Evolutionary conservation across 30 jellyfish, hydroid and myxozoan genomes (phyloP).

Genomic region (Aurelia sp.): DNA sequence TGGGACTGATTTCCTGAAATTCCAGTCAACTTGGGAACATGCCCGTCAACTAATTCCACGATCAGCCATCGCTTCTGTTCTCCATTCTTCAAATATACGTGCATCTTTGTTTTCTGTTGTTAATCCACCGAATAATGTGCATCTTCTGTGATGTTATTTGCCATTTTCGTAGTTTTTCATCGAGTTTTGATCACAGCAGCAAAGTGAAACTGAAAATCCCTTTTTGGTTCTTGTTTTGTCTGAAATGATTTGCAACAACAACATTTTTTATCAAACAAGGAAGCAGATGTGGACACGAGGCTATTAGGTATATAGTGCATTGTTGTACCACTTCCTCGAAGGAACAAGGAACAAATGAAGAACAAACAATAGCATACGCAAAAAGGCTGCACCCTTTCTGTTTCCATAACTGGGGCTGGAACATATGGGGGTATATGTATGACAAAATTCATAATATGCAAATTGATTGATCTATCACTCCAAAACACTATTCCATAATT

Average conservation of each 20-base stretch:
- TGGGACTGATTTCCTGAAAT: conserved; percentile 47
- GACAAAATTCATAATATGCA: no score
- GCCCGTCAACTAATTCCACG: conserved; percentile 84
- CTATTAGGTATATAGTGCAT: no score
- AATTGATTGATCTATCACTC: no score
- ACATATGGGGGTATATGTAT: no score
- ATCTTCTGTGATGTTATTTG: neutral
- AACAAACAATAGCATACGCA: neutral
- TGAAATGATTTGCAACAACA: neutral
- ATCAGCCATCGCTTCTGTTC: conserved; percentile 66
- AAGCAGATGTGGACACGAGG: neutral
- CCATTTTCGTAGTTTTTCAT: neutral
- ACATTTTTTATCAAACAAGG: neutral
- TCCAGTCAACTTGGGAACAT: conserved; percentile 83
- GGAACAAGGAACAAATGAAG: no score
- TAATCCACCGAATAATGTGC: neutral
- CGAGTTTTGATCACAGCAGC: neutral
- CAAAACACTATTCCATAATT: no score
- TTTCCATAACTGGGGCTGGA: no score
- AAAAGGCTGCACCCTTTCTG: neutral
- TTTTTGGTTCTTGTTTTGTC: no score
- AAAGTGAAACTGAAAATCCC: neutral
- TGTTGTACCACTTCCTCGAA: no score
- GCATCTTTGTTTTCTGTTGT: conserved; percentile 54
- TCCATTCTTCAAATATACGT: conserved; percentile 77